Conservation (phyloP, 2,113 vertebrate genomes). For the Cichladusa arquata region DNA sequence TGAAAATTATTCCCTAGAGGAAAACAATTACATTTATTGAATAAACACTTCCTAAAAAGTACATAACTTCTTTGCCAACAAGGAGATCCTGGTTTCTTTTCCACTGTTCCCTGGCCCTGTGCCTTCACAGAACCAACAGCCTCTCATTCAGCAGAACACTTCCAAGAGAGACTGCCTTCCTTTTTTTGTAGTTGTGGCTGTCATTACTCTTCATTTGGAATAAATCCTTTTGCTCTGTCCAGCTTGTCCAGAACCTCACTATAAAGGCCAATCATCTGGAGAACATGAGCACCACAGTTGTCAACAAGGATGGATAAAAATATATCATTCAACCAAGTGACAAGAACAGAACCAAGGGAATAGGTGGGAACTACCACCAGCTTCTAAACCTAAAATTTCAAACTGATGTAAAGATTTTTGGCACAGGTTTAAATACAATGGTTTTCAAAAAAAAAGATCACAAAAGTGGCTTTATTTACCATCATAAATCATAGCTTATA, state of each 20-base stretch:
- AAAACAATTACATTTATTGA: neutral
- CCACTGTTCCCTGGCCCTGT: neutral
- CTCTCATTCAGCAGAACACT: neutral
- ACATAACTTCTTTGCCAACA: neutral
- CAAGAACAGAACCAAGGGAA: neutral
- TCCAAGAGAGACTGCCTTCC: neutral
- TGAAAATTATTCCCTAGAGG: neutral
- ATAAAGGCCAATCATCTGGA: conserved; percentile 84
- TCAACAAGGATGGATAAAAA: neutral
- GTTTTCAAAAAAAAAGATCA: neutral
- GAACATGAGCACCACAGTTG: neutral
- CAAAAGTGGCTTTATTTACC: neutral
- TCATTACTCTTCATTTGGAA: conserved; percentile 61
- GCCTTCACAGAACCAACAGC: neutral
- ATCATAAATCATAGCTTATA: neutral
- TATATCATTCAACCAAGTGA: neutral
- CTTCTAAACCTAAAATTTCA: neutral
- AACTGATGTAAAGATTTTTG: neutral
- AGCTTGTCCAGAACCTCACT: conserved; percentile 80
- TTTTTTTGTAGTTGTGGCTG: neutral
- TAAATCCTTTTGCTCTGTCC: conserved; percentile 73
- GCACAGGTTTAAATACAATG: neutral
- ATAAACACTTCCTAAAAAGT: neutral
- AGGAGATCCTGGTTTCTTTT: neutral
- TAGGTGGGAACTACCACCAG: neutral